Evolutionary conservation across 2,797 vertebrate species (phyloP), one percentile per base, ranked within the genome.

Genomic region (Salarias fasciatus): DNA sequence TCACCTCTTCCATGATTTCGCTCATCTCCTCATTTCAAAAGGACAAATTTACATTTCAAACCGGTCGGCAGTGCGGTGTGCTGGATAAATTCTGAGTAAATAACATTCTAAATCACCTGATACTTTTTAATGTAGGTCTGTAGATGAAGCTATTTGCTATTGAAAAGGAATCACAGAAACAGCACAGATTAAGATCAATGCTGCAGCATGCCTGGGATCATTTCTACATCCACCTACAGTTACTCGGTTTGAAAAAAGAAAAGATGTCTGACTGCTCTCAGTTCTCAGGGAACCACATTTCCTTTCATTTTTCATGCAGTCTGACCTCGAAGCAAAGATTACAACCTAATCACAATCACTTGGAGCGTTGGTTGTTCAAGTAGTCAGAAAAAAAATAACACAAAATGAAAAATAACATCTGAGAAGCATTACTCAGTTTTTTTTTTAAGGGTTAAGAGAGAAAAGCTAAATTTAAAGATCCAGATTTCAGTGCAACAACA

Each of bases 41-140:
- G 28, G 53, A 53, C 62, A 3, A 35, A 91, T 91, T 85, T 80
- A 54, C 84, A 88, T 86, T 88, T 88, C 77, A 86, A 83, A 84
- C 60, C 33, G 11, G 18, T 36, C 29, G 46, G 52, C 55, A 60
- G 53, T 38, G 31, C 15, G 40, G 37, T 66, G 18, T 18, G 33
- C 18, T 6, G 8, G 64, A 65, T 5, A 11, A 40, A 5, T 43
- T 76, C 80, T 77, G 74, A 71, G 80, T 51, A 37, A 56, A 65
- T 66, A 74, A 64, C 65, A 48, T 57, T 79, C 66, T 52, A 38
- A 64, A 65, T 65, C 10, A 44, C 15, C 15, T 13, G 11, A 8
- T 31, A 55, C 73, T 72, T 60, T 53, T 65, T 62, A n/a, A 69
- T 28, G 10, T 11, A 15, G 47, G 30, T 6, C 29, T 48, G 51